A percentile compares a stretch with the other conserved stretches of the same genome.
phyloP scores from a whole-genome alignment of 2,113 vertebrate species.

The Odocoileus hemionus region DNA sequence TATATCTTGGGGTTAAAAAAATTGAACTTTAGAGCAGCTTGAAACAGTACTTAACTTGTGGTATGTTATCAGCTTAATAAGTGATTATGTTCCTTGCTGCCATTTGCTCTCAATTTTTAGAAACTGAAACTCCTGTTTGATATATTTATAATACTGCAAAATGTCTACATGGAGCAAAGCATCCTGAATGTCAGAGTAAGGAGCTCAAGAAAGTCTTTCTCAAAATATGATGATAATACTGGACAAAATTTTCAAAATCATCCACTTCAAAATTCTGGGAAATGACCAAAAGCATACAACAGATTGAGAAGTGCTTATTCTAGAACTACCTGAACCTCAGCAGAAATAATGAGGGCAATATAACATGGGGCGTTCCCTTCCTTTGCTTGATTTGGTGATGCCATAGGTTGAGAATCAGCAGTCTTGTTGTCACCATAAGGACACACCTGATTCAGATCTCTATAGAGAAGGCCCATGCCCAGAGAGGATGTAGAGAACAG shows the following conservation, averaged over 20 bases:
- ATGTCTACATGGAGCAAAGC: too few relatives aligned
- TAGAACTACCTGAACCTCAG: background rate
- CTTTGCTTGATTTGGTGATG: accelerated
- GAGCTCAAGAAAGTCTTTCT: background rate
- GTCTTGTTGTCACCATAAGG: background rate
- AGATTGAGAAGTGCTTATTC: background rate
- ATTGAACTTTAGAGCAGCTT: background rate
- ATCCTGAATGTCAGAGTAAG: too few relatives aligned
- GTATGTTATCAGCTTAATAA: background rate
- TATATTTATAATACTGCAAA: background rate
- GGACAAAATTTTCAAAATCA: background rate
- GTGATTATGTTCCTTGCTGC: background rate
- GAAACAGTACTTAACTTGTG: background rate
- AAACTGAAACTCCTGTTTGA: background rate
- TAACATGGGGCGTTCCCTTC: background rate
- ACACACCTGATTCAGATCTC: background rate
- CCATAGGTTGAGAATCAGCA: too few relatives aligned
- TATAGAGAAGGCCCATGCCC: background rate
- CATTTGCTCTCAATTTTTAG: background rate
- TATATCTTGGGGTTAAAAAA: background rate
- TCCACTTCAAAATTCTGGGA: background rate
- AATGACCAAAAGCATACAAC: background rate
- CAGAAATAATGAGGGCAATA: background rate
- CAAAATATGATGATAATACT: background rate
- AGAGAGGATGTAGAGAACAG: background rate